These are phyloP conservation scores for Polypedilum vanderplanki DNA, from an alignment of 1,140 invertebrate genomes.

Conservation along the genomic window DNA sequence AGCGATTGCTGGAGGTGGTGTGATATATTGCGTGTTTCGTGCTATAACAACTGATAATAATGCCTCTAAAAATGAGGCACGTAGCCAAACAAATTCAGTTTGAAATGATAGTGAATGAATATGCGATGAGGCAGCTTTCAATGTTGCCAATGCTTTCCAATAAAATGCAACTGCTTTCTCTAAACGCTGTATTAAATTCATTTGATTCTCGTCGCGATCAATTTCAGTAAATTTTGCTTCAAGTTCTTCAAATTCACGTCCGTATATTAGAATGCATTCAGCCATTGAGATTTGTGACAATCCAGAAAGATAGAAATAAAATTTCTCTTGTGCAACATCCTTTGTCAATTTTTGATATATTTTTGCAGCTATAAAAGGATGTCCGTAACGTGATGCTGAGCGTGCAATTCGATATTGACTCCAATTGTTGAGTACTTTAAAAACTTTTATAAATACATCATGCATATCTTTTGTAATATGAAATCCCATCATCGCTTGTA, in stretches of 20 bases:
- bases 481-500: constrained; percentile 67
- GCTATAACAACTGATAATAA: constrained; percentile 67
- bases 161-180: constrained; percentile 55
- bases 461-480: constrained; percentile 51
- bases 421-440: constrained; percentile 66
- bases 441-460: constrained; percentile 51
- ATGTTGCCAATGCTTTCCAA: constrained; percentile 58
- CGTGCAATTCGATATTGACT: constrained; percentile 78
- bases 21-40: constrained; percentile 76
- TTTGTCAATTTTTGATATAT: constrained; percentile 61
- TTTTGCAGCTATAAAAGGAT: constrained; percentile 62
- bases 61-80: constrained; percentile 70
- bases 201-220: constrained; percentile 36
- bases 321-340: constrained; percentile 78
- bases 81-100: constrained; percentile 65
- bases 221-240: constrained; percentile 37
- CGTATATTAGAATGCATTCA: constrained; percentile 50
- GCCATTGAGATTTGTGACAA: constrained; percentile 63
- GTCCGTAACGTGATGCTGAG: constrained; percentile 76
- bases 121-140: constrained; percentile 54
- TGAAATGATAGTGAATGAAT: constrained; percentile 55
- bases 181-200: constrained; percentile 50
- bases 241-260: constrained; percentile 38
- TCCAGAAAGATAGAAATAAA: constrained; percentile 83
- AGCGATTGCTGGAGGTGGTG: constrained; percentile 87